phyloP scores from a whole-genome alignment of 2,888 invertebrate genomes.

The Anorthoa munda region DNA sequence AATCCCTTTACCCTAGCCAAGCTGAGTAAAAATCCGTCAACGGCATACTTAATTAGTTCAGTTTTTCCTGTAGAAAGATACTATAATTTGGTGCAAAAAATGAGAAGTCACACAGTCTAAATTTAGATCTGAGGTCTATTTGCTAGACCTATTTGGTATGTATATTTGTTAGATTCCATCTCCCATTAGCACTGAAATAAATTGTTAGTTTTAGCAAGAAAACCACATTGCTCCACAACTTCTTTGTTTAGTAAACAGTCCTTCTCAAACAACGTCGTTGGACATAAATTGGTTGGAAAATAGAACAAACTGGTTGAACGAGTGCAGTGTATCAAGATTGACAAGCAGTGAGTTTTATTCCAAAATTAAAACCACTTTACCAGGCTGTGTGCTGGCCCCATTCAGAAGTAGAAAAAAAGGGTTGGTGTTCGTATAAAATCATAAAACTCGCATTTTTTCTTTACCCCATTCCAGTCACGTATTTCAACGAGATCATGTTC shows the following conservation, averaged over 20 bases:
- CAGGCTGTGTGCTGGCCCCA: slow-evolving; percentile 53
- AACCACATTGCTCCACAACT: slow-evolving; percentile 14
- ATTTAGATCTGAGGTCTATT: not conserved
- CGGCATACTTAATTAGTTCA: not conserved
- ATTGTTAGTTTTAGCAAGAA: slow-evolving; percentile 26
- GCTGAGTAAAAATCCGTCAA: slow-evolving; percentile 3
- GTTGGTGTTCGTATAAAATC: slow-evolving; percentile 78
- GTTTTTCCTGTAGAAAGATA: not conserved
- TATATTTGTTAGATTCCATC: not conserved
- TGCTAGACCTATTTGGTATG: too few species aligned
- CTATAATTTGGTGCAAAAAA: not conserved
- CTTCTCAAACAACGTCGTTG: slow-evolving; percentile 43
- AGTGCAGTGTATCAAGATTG: slow-evolving; percentile 16
- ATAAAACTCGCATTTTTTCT: slow-evolving; percentile 77
- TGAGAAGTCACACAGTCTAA: not conserved
- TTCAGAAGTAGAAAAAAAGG: slow-evolving; percentile 68
- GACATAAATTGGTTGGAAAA: slow-evolving; percentile 48
- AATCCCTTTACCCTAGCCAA: slow-evolving; percentile 8
- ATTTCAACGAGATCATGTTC: slow-evolving; percentile 77
- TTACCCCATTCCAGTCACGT: slow-evolving; percentile 80
- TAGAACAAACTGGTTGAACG: slow-evolving; percentile 20
- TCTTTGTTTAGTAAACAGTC: slow-evolving; percentile 32
- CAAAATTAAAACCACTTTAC: slow-evolving; percentile 67
- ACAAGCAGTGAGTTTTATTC: slow-evolving; percentile 37
- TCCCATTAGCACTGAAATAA: slow-evolving; percentile 3